Evolutionary conservation across 2,888 invertebrate species (phyloP), one percentile per base, ranked within the genome.

Genomic region (Oeneis ivallda): DNA sequence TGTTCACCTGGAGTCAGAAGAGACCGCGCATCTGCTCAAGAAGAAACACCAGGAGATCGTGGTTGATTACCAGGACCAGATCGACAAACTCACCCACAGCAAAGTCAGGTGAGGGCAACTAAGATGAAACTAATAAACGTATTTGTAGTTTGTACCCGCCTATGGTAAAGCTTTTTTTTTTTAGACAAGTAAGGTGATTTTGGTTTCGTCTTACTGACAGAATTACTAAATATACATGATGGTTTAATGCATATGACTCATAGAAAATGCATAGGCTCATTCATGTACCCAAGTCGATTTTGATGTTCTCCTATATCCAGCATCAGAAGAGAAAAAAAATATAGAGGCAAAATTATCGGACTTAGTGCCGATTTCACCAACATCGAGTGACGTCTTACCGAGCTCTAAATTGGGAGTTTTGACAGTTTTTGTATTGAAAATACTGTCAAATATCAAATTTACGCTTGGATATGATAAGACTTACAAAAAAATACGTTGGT

Each of bases 21-120:
- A 99, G 93, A 98, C 98, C 74, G 96, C 98, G 82, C 96, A 97
- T 89, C 94, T 98, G 86, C 95, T 99, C 85, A 97, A 99, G 91
- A 99, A 96, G 94, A 99, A 99, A 92, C 99, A 99, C 93, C 98
- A 99, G 93, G 99, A 99, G 92, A 96, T 98, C 85, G 95, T 99
- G 83, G 95, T 96, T 81, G 99, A 99, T 93, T 98, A 98, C 94
- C 98, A 99, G 92, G 99, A 99, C 87, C 99, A 99, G 93, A 95
- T 99, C 89, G 99, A 99, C 92, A 95, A 96, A 91, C 94, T 99
- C 83, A 95, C 98, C 90, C 99, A 99, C 94, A 94, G 96, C 86
- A 99, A 97, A 94, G 94, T 95, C 85, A 96, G 96, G 96, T 96
- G 84, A 86, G 86, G 37, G 13, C 17, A 49, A 37, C 37, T 37